Base-by-base conservation (phyloP, 2,888 invertebrate species). In the Mechanitis mazaeus region DNA sequence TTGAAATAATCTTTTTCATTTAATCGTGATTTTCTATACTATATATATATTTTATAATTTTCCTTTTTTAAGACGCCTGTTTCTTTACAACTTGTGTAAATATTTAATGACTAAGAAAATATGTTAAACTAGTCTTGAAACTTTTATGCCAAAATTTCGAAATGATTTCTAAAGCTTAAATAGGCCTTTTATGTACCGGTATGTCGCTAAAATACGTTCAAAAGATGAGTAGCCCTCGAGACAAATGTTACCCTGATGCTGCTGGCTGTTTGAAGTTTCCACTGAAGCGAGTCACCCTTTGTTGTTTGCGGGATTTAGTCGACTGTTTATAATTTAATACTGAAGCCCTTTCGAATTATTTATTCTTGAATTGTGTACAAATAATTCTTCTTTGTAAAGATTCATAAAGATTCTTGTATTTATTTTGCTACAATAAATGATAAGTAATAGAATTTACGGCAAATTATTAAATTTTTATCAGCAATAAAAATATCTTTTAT, bases 151-250 rank as follows among this genome's bases (percentile, higher is more conserved):
- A 42, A 58, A 64, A 64, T 62, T 60, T 62, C 5, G 55, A 55
- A 55, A 46, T 59, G 47, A 47, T 62, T 55, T 61, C 54, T 47
- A 38, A 35, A 38, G 42, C 28, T 50, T 56, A 62, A 58, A 58
- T 46, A 33, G 58, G 56, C 12, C 59, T 56, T 59, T 64, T 46
- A 60, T 46, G 47, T 60, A 54, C 54, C 54, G 45, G 64, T 62
- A 66, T 60, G 62, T 56, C 54, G 61, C 53, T 60, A 60, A 63
- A 60, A 60, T 62, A 62, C 62, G 58, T 63, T 64, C 46, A 57
- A 59, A 63, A 64, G 62, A 62, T 31, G 64, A 61, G 59, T 64
- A 59, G 66, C 66, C 61, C 64, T 64, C 56, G 56, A 62, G 62
- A 55, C 42, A 46, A 53, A 66, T 31, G 50, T 50, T 28, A 55